Evolutionary conservation across 1,140 invertebrate genomes (phyloP), one percentile per base, ranked within the genome.

Genomic region (Drosophila insularis): DNA sequence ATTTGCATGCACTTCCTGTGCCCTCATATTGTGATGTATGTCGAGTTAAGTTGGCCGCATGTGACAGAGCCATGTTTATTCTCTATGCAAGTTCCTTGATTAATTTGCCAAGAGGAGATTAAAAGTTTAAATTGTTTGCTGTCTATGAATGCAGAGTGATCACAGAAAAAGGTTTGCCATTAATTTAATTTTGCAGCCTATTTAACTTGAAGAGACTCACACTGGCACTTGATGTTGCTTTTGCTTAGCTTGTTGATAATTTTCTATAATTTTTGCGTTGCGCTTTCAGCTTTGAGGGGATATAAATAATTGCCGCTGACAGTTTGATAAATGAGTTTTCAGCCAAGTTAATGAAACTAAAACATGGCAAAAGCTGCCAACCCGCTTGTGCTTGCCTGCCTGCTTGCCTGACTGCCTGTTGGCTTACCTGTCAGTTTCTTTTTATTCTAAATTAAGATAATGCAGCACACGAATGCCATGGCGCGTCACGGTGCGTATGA

Each of bases 251-350:
- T 70, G 54, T 35, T 65, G 74, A 75, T 68, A 76, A 87, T 81
- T 87, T 87, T 81, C 68, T 79, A 77, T 77, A 79, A 87, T 79
- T 73, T 76, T 71, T 10, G 23, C 5, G 27, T 32, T 35, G 23
- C 23, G 46, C 32, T 5, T 14, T n/a, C 59, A 13, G 19, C 54
- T 13, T 31, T 4, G 17, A 62, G 43, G 17, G 39, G 65, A 58
- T 74, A 82, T 89, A 89, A 89, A 89, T 89, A 89, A 89, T 89
- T 89, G 77, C 63, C 14, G 80, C 74, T 89, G 84, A 89, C 84
- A 89, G 77, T 68, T 80, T 89, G 84, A 89, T 89, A 80, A 89
- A 89, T 89, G 80, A 69, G 76, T 84, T 80, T 87, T 72, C 71
- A 84, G 84, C 66, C 65, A 75, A 84, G 77, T 72, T 89, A 89